Percentiles rank a stretch among this genome's conserved stretches.
phyloP scores from a whole-genome alignment of 2,888 invertebrate genomes.

The Ptilodon capucinus region DNA sequence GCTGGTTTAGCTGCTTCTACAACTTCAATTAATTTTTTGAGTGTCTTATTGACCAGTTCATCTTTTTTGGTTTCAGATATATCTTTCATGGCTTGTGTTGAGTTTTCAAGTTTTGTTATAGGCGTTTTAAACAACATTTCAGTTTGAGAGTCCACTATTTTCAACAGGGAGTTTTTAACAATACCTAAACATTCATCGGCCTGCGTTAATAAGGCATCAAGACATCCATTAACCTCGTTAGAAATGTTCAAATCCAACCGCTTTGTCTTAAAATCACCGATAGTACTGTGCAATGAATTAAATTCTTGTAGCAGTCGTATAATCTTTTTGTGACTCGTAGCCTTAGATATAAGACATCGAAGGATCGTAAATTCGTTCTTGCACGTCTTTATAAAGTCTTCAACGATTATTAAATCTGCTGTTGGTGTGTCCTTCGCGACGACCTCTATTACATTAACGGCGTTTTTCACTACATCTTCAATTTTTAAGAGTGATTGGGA shows the following conservation, averaged over 20 bases:
- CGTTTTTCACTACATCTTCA: slow-evolving; percentile 54
- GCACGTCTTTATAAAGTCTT: slow-evolving; percentile 61
- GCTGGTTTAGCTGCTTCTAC: slow-evolving; percentile 36
- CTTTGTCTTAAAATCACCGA: slow-evolving; percentile 53
- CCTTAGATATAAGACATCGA: slow-evolving; percentile 52
- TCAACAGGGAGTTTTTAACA: slow-evolving; percentile 47
- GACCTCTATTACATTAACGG: slow-evolving; percentile 55
- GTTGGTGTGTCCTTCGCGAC: slow-evolving; percentile 42
- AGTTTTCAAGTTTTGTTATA: slow-evolving; percentile 39
- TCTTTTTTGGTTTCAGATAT: slow-evolving; percentile 23
- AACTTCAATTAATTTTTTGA: slow-evolving; percentile 31
- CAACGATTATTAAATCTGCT: slow-evolving; percentile 54
- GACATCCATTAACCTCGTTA: slow-evolving; percentile 43
- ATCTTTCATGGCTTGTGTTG: slow-evolving; percentile 26
- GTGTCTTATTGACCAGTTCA: slow-evolving; percentile 9
- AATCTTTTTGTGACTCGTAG: slow-evolving; percentile 57
- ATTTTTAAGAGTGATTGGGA: slow-evolving; percentile 54
- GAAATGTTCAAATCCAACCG: slow-evolving; percentile 39
- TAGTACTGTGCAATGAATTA: slow-evolving; percentile 43
- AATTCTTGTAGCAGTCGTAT: slow-evolving; percentile 68
- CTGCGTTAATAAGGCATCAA: slow-evolving; percentile 48
- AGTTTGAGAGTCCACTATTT: slow-evolving; percentile 53
- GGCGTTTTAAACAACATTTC: slow-evolving; percentile 51
- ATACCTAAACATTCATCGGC: slow-evolving; percentile 51
- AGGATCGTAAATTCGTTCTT: slow-evolving; percentile 62